Percentiles rank a stretch among this genome's conserved stretches.
phyloP scores from a whole-genome alignment of 2,113 vertebrate species.

The Cygnus atratus region DNA sequence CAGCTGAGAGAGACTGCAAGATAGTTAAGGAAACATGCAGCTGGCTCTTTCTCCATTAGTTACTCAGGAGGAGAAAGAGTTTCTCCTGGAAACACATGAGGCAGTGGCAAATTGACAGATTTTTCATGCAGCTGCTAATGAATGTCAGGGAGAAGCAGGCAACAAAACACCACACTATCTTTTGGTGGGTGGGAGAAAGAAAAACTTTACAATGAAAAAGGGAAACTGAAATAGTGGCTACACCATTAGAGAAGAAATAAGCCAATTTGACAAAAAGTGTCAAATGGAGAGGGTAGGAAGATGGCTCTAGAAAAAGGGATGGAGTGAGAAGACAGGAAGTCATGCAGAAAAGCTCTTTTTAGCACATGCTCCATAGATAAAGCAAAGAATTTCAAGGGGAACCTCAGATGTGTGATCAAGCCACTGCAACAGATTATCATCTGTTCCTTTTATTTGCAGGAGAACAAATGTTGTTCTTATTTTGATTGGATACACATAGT shows the following conservation, averaged over 20 bases:
- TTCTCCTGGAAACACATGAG: neutral
- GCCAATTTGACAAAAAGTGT: neutral
- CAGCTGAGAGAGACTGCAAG: neutral
- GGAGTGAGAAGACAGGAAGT: neutral
- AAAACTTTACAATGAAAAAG: neutral
- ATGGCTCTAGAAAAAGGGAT: neutral
- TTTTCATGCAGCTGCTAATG: neutral
- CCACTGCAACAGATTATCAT: neutral
- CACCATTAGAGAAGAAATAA: neutral
- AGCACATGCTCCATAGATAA: neutral
- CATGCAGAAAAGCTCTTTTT: conserved; percentile 11
- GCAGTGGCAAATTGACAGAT: neutral
- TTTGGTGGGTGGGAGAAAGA: neutral
- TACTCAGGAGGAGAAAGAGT: neutral
- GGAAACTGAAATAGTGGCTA: neutral
- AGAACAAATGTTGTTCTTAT: neutral
- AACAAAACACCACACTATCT: neutral
- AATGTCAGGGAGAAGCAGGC: neutral
- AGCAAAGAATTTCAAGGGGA: neutral
- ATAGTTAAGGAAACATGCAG: conserved; percentile 3
- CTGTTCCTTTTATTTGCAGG: neutral
- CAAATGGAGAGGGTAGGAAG: neutral
- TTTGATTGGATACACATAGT: neutral
- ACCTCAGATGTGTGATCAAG: neutral
- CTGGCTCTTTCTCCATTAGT: neutral